Conservation (phyloP, 1,140 invertebrate species). For the Adoxophyes honmai region DNA sequence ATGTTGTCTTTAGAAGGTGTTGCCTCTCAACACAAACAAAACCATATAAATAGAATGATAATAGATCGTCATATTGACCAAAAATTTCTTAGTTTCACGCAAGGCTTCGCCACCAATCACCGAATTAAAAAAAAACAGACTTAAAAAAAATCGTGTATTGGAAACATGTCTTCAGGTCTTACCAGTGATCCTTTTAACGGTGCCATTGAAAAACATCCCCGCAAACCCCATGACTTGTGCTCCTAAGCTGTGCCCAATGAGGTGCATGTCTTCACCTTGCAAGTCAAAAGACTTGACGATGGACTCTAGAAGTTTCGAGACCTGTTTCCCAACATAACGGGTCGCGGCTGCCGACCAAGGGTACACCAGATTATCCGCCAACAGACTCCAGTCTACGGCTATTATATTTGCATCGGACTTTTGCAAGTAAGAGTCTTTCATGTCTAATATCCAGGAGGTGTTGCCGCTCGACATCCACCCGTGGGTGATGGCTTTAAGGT, state of each 20-base stretch:
- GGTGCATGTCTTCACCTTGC: conserved; percentile 78
- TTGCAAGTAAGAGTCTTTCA: conserved; percentile 74
- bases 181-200: conserved; percentile 81
- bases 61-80: too few relatives aligned
- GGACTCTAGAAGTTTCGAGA: conserved; percentile 80
- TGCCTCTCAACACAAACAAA: too few relatives aligned
- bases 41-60: too few relatives aligned
- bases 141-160: too few relatives aligned
- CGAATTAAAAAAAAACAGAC: too few relatives aligned
- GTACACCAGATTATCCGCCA: conserved; percentile 82
- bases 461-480: conserved; percentile 82
- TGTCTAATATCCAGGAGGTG: conserved; percentile 54
- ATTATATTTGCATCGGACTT: conserved; percentile 81
- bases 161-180: too few relatives aligned
- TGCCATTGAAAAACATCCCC: conserved; percentile 78
- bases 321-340: conserved; percentile 79
- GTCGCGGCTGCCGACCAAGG: conserved; percentile 81
- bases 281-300: conserved; percentile 76
- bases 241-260: conserved; percentile 91
- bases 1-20: too few relatives aligned
- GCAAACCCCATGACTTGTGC: conserved; percentile 93
- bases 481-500: conserved; percentile 84
- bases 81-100: too few relatives aligned
- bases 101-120: too few relatives aligned
- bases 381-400: conserved; percentile 82